phyloP scores from a whole-genome alignment of 2,797 vertebrate species.

The Labroides dimidiatus region DNA sequence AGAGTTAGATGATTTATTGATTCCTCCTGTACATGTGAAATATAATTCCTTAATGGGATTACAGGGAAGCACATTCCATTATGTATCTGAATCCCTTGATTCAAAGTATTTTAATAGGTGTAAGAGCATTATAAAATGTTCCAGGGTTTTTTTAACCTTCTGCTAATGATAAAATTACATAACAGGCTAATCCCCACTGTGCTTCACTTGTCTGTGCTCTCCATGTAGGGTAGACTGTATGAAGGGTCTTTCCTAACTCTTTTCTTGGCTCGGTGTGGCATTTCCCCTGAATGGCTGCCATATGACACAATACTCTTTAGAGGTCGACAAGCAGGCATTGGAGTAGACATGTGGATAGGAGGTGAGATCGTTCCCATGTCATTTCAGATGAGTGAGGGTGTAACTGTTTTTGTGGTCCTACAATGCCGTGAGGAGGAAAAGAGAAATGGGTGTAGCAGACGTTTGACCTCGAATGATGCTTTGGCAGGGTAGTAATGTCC shows the following conservation, averaged over 20 bases:
- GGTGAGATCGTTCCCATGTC: neutral
- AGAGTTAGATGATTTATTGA: conserved; percentile 16
- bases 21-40: neutral
- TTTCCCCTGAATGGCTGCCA: conserved; percentile 15
- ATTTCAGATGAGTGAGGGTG: neutral
- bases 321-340: neutral
- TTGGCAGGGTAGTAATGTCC: no score
- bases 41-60: conserved; percentile 41
- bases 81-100: conserved; percentile 39
- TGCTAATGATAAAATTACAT: conserved; percentile 22
- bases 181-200: conserved; percentile 38
- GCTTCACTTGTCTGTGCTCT: conserved; percentile 13
- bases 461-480: neutral
- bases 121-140: conserved; percentile 35
- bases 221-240: neutral
- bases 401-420: neutral
- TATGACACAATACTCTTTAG: conserved; percentile 10
- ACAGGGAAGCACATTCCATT: conserved; percentile 45
- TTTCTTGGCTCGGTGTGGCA: conserved; percentile 3
- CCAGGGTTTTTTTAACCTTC: neutral
- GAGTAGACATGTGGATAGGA: conserved; percentile 5
- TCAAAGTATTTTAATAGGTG: conserved; percentile 34
- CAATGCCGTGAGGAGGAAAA: neutral
- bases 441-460: neutral
- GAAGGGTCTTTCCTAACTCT: conserved; percentile 17